phyloP scores from a whole-genome alignment of 2,113 vertebrate genomes.

The Panurus biarmicus region DNA sequence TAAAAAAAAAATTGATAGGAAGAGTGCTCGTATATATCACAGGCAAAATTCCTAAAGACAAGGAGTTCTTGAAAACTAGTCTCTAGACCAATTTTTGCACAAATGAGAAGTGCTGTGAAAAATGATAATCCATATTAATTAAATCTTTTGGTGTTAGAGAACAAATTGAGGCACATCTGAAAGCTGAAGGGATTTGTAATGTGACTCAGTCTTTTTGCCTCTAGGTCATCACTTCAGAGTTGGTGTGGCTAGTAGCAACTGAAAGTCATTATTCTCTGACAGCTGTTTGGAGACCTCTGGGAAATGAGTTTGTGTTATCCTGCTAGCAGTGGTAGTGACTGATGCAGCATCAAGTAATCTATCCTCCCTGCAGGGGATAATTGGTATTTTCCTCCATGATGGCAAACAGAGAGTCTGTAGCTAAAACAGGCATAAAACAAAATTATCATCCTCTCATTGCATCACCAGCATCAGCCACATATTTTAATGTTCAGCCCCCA shows the following conservation, averaged over 20 bases:
- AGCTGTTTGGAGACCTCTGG: background rate
- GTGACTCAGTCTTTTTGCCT: slow-evolving; percentile 4
- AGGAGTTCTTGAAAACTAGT: background rate
- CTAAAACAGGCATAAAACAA: background rate
- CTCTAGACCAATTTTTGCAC: background rate
- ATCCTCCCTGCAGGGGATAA: background rate
- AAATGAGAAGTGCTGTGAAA: background rate
- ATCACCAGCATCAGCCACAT: background rate
- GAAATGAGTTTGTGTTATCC: slow-evolving; percentile 23
- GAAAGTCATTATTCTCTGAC: slow-evolving; percentile 21
- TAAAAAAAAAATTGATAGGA: background rate
- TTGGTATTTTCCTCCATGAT: background rate
- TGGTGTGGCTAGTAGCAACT: background rate
- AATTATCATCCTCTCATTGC: background rate
- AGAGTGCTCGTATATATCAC: background rate
- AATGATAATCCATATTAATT: slow-evolving; percentile 13
- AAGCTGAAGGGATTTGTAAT: slow-evolving; percentile 20
- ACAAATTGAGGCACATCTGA: background rate
- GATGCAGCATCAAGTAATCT: background rate
- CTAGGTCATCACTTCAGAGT: background rate
- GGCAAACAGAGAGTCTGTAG: background rate
- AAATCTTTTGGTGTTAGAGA: background rate
- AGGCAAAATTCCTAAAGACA: background rate
- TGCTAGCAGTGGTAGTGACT: background rate
- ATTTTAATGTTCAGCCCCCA: background rate